Evolutionary conservation across 2,113 vertebrate genomes (phyloP).

Genomic region (Ardeotis arabs): DNA sequence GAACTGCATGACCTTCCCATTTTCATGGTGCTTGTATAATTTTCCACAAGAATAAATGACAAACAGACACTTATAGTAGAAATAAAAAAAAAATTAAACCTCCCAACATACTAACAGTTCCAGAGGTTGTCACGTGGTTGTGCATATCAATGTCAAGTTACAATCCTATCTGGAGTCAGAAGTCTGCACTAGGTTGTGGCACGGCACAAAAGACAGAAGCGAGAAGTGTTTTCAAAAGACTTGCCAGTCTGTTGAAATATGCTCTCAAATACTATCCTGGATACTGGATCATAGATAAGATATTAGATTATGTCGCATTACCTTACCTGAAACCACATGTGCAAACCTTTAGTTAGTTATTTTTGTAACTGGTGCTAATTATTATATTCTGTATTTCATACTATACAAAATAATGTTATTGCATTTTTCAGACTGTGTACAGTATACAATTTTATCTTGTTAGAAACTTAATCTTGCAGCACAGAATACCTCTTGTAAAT

Average conservation of each 20-base stretch:
- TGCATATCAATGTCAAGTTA: neutral
- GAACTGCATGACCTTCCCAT: neutral
- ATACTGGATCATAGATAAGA: neutral
- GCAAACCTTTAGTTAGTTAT: neutral
- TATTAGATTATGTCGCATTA: neutral
- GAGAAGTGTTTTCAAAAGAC: neutral
- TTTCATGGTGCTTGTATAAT: neutral
- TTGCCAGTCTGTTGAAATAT: neutral
- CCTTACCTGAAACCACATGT: neutral
- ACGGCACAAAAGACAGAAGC: neutral
- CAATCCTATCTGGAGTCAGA: neutral
- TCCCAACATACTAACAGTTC: neutral
- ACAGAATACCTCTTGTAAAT: neutral
- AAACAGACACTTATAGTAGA: neutral
- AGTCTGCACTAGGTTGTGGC: fast-evolving
- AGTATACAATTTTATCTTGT: neutral
- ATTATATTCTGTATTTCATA: neutral
- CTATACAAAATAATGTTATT: neutral
- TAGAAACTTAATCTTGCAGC: neutral
- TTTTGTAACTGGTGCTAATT: neutral
- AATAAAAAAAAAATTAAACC: neutral
- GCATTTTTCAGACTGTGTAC: neutral
- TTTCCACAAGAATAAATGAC: neutral
- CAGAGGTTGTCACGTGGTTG: neutral
- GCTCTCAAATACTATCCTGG: neutral